phyloP scores from a whole-genome alignment of 2,888 invertebrate species.

The Temnothorax rugatulus region DNA sequence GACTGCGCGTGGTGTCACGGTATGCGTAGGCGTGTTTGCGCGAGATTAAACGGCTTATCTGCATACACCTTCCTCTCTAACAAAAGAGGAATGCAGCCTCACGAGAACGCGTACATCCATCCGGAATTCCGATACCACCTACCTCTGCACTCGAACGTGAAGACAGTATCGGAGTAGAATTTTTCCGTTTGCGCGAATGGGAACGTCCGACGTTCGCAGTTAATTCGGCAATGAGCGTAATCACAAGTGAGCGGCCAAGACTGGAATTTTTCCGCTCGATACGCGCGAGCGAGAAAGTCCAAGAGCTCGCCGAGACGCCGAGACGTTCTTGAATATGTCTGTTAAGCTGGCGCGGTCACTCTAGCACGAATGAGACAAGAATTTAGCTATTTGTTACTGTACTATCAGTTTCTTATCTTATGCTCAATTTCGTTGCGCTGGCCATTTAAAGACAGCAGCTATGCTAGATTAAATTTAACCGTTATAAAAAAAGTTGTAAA shows the following conservation, averaged over 20 bases:
- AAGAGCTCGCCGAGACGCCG: not conserved
- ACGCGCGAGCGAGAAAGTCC: constrained; percentile 47
- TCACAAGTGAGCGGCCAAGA: constrained; percentile 57
- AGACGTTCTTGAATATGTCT: constrained; percentile 3
- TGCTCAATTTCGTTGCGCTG: not conserved
- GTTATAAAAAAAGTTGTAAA: not conserved
- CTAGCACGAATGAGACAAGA: constrained; percentile 8
- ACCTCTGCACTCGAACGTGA: not conserved
- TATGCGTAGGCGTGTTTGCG: not conserved
- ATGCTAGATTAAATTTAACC: not conserved
- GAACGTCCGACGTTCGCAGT: constrained; percentile 36
- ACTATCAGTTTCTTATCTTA: not conserved
- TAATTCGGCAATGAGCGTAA: constrained; percentile 72
- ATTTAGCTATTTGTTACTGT: not conserved
- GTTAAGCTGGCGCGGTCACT: not conserved
- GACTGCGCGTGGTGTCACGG: not conserved
- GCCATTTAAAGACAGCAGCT: not conserved
- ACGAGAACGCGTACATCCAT: not conserved
- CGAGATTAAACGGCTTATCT: constrained; percentile 24
- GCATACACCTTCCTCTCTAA: not conserved
- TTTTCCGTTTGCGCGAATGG: not conserved
- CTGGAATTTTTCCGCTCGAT: constrained; percentile 47
- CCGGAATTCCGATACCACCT: not conserved
- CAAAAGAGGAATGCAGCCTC: constrained; percentile 20
- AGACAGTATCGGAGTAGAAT: not conserved